Evolutionary conservation across 2,797 vertebrate species (phyloP), one percentile per base, ranked within the genome.

Genomic region (Phoeniculus purpureus): DNA sequence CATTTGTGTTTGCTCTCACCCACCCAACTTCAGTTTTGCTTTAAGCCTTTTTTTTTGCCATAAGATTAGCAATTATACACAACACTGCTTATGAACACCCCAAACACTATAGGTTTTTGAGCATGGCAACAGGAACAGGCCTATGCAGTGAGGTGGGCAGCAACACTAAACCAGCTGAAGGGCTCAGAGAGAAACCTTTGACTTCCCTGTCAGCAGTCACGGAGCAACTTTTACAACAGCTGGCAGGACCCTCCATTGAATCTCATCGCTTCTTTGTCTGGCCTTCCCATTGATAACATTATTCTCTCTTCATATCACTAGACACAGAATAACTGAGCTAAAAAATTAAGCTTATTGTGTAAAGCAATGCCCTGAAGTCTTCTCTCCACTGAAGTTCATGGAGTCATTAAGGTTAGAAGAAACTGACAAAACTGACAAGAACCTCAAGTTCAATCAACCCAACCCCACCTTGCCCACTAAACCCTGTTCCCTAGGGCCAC

Each of bases 241-340:
- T 84, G 77, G 77, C 87, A 95, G 80, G 77, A 86, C n/a, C 72
- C 54, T 47, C 85, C 58, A 45, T 8, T 54, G 67, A 50, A 87
- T 86, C 89, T 93, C 91, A 91, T 71, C 5, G 0, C 67, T 91
- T 81, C 67, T 88, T 82, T 80, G 74, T 68, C 75, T 61, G 54
- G 47, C 40, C 32, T 88, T 90, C 68, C 83, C 70, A 50, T 73
- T 72, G 13, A 64, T 21, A 86, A 76, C 91, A 73, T 66, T 60
- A 93, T 86, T 94, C 82, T 64, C 75, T 94, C 50, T 88, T 88
- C 67, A 32, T 91, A 92, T 79, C 90, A 80, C n/a, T 18, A 88
- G 72, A 73, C 54, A 82, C 50, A 81, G 60, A 93, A 54, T 47
- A 79, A 91, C 31, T 15, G 29, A 26, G 67, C 56, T 79, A 74